A percentile compares a stretch with the other conserved stretches of the same genome.
Conservation (phyloP, 2,113 vertebrate genomes). For the Mirounga angustirostris region DNA sequence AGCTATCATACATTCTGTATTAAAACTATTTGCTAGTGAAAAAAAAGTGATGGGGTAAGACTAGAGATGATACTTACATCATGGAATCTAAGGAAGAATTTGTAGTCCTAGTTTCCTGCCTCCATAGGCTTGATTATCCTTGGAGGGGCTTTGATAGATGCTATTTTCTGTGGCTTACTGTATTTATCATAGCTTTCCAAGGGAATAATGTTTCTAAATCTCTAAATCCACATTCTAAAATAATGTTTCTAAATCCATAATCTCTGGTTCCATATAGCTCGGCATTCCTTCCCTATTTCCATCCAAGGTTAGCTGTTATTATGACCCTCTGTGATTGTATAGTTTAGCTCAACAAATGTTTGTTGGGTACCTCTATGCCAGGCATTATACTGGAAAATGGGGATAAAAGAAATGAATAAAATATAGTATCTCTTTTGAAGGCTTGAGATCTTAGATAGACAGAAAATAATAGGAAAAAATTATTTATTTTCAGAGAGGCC, state of each 20-base stretch:
- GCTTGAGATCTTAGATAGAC: neutral
- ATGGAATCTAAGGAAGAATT: slow-evolving; percentile 40
- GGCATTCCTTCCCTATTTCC: neutral
- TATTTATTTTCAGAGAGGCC: slow-evolving; percentile 24
- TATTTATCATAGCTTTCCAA: neutral
- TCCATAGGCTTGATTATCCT: neutral
- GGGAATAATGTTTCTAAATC: slow-evolving; percentile 4
- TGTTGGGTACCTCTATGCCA: neutral
- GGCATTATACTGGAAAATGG: neutral
- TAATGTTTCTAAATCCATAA: slow-evolving; percentile 7
- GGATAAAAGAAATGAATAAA: slow-evolving; percentile 27
- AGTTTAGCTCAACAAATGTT: slow-evolving; percentile 40
- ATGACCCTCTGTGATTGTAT: neutral
- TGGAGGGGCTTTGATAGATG: neutral
- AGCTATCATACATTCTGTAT: neutral
- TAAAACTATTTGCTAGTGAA: slow-evolving; percentile 19
- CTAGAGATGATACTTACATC: neutral
- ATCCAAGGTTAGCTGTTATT: slow-evolving; percentile 45
- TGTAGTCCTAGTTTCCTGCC: neutral
- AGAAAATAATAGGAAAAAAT: slow-evolving; percentile 29
- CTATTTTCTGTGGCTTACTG: neutral
- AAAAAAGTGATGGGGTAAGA: neutral
- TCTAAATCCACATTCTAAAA: neutral
- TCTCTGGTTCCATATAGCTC: neutral
- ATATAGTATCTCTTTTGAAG: neutral